Percentiles rank a stretch among this genome's conserved stretches.
Conservation (phyloP, 2,888 invertebrate genomes). For the Synanthedon andrenaeformis region DNA sequence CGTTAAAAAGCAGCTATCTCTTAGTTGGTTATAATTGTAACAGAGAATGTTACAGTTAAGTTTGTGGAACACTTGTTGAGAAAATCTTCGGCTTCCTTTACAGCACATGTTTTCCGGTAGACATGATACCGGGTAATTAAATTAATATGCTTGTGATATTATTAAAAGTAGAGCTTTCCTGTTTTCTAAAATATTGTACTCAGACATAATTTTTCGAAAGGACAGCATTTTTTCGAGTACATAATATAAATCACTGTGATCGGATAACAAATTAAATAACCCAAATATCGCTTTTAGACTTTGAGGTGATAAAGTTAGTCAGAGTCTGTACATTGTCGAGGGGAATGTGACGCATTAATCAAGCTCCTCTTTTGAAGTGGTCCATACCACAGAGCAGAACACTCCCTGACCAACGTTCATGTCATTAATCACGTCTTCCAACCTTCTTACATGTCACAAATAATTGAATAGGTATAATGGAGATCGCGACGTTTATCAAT, state of each 20-base stretch:
- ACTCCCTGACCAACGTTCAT: constrained; percentile 30
- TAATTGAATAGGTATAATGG: not conserved
- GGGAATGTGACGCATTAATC: constrained; percentile 36
- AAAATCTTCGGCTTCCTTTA: not conserved
- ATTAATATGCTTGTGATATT: not conserved
- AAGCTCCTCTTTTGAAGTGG: constrained; percentile 50
- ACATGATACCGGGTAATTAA: not conserved
- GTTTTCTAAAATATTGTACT: no score
- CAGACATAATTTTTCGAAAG: no score
- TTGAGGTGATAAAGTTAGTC: not conserved
- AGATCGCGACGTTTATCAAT: not conserved
- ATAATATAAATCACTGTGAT: no score
- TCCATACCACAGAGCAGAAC: constrained; percentile 16
- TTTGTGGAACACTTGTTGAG: not conserved
- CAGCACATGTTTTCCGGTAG: not conserved
- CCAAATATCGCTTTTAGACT: not conserved
- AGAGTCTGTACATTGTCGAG: constrained; percentile 42
- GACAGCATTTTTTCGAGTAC: no score
- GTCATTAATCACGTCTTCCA: constrained; percentile 50
- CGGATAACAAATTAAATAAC: not conserved
- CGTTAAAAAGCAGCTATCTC: not conserved
- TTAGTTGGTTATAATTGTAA: not conserved
- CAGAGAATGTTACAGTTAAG: not conserved
- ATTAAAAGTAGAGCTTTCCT: no score
- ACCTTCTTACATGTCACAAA: constrained; percentile 28